A percentile compares a stretch with the other conserved stretches of the same genome.
Conservation (phyloP, 2,113 vertebrate species). For the Lepus timidus region DNA sequence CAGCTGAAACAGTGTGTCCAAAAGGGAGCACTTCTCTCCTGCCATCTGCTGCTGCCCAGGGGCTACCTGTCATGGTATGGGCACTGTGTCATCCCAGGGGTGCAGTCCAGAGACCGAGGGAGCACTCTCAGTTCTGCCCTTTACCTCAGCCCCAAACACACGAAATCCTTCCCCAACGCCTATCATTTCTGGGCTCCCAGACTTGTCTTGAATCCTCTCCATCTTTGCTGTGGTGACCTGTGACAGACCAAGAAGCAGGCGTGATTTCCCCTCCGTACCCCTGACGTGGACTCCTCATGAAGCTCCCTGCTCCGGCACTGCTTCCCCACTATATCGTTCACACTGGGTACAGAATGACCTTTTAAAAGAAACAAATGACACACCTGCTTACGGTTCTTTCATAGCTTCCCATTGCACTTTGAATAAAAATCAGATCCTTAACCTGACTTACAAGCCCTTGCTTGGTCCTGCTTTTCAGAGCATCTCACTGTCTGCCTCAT, state of each 20-base stretch:
- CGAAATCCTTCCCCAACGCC: background rate
- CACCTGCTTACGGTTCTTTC: background rate
- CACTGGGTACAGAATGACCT: background rate
- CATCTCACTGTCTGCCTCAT: background rate
- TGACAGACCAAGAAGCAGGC: background rate
- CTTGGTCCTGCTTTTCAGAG: fast-evolving
- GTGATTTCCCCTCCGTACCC: background rate
- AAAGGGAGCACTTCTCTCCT: background rate
- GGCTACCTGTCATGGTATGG: no score
- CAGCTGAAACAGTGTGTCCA: background rate
- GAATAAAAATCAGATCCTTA: background rate
- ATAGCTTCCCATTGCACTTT: background rate
- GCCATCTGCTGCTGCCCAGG: background rate
- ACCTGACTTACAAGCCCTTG: background rate
- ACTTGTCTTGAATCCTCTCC: background rate
- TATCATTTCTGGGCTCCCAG: background rate
- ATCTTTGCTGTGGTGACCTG: background rate
- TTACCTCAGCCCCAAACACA: background rate
- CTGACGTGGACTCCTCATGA: background rate
- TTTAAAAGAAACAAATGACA: constrained; percentile 2
- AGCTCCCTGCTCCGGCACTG: background rate
- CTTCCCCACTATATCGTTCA: background rate
- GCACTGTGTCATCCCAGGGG: no score
- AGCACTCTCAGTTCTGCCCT: background rate
- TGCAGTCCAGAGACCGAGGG: background rate